phyloP scores from a whole-genome alignment of 1,140 invertebrate species.

The Himalopsyche phryganea region DNA sequence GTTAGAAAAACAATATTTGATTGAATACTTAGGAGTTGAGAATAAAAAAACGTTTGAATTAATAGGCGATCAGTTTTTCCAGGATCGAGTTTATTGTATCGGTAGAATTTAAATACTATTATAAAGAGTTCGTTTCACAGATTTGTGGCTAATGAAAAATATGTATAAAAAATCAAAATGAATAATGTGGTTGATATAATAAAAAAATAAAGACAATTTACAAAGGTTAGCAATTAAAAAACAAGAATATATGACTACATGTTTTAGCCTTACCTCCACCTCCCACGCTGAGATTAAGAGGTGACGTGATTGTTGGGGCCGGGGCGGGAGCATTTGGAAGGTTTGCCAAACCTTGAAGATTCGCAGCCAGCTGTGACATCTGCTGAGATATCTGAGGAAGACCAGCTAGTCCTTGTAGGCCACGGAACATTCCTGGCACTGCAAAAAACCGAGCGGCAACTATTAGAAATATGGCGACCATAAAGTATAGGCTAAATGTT shows the following conservation, averaged over 20 bases:
- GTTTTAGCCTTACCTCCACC: constrained; percentile 47
- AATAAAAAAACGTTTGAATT: neutral
- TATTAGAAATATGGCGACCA: neutral
- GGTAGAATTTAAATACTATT: too few species aligned
- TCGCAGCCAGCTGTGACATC: constrained; percentile 62
- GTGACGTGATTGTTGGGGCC: constrained; percentile 70
- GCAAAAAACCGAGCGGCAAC: constrained; percentile 30
- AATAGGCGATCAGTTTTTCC: too few species aligned
- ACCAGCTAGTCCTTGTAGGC: constrained; percentile 69
- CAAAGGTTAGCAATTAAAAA: too few species aligned
- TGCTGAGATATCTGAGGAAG: constrained; percentile 60
- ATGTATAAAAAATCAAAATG: too few species aligned
- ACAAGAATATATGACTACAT: too few species aligned
- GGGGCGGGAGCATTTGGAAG: constrained; percentile 62
- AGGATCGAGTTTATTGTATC: too few species aligned
- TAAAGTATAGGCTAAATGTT: too few species aligned
- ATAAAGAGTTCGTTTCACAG: too few species aligned
- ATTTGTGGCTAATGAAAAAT: too few species aligned
- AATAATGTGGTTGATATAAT: too few species aligned
- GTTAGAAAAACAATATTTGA: neutral
- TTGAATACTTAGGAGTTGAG: too few species aligned
- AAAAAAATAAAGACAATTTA: too few species aligned
- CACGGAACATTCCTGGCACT: constrained; percentile 79
- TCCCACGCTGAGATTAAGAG: constrained; percentile 75
- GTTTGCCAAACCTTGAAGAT: constrained; percentile 68